Evolutionary conservation across 2,888 invertebrate species (phyloP), one percentile per base, ranked within the genome.

Genomic region (Fragum sueziense): DNA sequence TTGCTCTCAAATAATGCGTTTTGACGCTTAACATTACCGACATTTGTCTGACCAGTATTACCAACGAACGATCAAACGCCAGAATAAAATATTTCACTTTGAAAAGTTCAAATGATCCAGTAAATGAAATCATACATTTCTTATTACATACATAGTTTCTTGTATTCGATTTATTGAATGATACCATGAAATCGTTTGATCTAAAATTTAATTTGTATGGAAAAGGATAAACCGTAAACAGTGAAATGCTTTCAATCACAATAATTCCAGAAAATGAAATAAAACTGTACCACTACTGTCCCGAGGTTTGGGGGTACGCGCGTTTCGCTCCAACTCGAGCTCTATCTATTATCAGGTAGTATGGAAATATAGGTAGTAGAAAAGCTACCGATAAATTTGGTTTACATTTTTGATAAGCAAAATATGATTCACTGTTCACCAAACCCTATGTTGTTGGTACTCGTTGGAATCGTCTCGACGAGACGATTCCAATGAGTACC

Each of bases 261-360:
- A 11, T 33, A 61, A 61, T 61, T n/a, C 2, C 33, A 29, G 2
- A 6, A 20, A 31, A 4, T 33, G 33, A 7, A 61, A 61, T 29
- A 61, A n/a, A 20, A 9, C 0, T 33, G 33, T 61, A 31, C 20
- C 33, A 61, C 17, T 47, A 9, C 47, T 47, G 47, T 14, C 20
- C 47, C 4, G 47, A 14, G 47, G 14, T 47, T 47, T 37, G 17
- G 47, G 47, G 47, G n/a, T 61, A 61, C 61, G 20, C 2, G 20
- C 20, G 14, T 61, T n/a, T 29, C 33, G 61, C 61, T 2, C 1
- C 0, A 14, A 1, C 9, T 1, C 27, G 14, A 33, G 33, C 20
- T 25, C 33, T 41, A 65, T 65, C 65, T 65, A 41, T 41, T 41
- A 65, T 65, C 65, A 65, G 65, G 65, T 65, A 34, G 65, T 41